Conservation (phyloP, 2,113 vertebrate species). For the Otolemur garnettii region DNA sequence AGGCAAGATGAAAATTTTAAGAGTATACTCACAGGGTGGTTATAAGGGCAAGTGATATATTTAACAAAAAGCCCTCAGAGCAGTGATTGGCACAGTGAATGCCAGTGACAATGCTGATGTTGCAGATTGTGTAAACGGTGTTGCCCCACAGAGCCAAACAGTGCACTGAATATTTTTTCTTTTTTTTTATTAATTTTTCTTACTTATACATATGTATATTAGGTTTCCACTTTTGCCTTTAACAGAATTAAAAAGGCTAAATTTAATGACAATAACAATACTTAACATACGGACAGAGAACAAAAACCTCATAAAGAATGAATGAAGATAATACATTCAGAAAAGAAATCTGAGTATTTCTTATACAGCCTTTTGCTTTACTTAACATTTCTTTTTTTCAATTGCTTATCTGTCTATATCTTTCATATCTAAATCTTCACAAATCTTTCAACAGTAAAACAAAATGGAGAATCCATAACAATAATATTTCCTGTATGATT, state of each 20-base stretch:
- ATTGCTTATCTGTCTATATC: neutral
- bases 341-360: no score
- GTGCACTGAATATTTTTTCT: accelerated
- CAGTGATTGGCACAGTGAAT: accelerated
- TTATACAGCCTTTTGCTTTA: no score
- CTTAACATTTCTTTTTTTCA: neutral
- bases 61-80: neutral
- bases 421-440: neutral
- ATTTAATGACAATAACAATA: no score
- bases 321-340: no score
- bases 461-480: neutral
- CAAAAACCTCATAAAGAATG: no score
- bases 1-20: no score
- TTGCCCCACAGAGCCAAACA: accelerated
- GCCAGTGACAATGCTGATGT: accelerated
- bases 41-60: no score
- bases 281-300: no score
- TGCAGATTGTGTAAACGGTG: accelerated
- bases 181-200: neutral
- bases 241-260: no score
- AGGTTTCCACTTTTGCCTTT: no score
- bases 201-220: no score
- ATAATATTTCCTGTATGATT: neutral
- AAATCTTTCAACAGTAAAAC: neutral
- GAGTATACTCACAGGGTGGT: neutral